These are phyloP conservation scores for Prosapia bicincta DNA, from an alignment of 2,888 invertebrate species.

Conservation along the genomic window DNA sequence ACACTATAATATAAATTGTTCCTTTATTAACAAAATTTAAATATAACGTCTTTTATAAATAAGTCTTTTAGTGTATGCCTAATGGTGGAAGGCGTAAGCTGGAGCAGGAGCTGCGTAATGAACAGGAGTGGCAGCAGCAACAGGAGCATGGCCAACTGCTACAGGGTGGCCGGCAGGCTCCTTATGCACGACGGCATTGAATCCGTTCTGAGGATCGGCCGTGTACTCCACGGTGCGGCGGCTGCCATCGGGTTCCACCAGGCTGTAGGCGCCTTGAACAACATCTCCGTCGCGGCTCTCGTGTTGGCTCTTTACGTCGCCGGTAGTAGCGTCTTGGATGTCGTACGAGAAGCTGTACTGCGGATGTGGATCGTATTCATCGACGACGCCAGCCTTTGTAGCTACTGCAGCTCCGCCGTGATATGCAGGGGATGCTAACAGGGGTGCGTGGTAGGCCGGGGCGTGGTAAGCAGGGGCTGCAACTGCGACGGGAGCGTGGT, in stretches of 20 bases:
- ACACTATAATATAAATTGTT: background rate
- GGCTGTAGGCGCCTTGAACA: slow-evolving; percentile 37
- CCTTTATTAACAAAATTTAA: background rate
- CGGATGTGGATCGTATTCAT: slow-evolving; percentile 39
- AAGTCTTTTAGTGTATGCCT: background rate
- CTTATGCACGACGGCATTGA: background rate
- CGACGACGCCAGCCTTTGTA: slow-evolving; percentile 37
- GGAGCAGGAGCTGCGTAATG: slow-evolving; percentile 13
- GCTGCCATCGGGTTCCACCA: slow-evolving; percentile 6
- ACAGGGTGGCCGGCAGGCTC: background rate
- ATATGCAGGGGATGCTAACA: slow-evolving; percentile 45
- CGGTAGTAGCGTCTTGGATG: slow-evolving; percentile 38
- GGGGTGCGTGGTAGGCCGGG: slow-evolving; percentile 40
- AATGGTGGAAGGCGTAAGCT: background rate
- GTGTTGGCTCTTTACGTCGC: slow-evolving; percentile 35
- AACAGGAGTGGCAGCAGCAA: background rate
- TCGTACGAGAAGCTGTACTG: slow-evolving; percentile 38
- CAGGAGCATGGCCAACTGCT: background rate
- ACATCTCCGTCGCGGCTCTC: slow-evolving; percentile 32
- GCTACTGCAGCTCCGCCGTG: slow-evolving; percentile 46
- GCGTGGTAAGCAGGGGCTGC: slow-evolving; percentile 18
- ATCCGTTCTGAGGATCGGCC: background rate
- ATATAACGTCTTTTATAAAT: background rate
- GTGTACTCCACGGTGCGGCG: background rate
- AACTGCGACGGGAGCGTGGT: background rate